Evolutionary conservation across 2,797 vertebrate genomes (phyloP), one percentile per base, ranked within the genome.

Genomic region (Phylloscopus collybita): DNA sequence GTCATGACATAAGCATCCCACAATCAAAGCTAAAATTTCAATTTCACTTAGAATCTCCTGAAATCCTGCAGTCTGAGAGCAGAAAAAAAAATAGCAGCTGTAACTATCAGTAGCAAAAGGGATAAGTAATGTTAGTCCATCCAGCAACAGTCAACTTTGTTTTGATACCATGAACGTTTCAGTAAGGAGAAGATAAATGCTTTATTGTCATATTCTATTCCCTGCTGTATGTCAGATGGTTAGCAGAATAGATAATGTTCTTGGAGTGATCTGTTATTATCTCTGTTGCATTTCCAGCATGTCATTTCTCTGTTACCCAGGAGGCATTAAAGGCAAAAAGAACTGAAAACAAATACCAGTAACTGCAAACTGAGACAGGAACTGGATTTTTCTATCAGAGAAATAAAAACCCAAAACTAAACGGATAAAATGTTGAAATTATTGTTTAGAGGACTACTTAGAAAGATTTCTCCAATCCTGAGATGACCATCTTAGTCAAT

Each of bases 1-100:
- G 98, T 99, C 99, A 4, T 99, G 99, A 98, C 99, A 99, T 88
- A 99, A 98, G 96, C 99, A 99, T 91, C 99, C 99, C 86, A 99
- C 99, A 90, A 99, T 99, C 88, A 99, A 98, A 4, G 99, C 99
- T 97, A 99, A 98, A 97, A 98, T 99, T 98, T 99, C 99, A 97
- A 98, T 98, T 91, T 99, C 99, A 10, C 98, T 99, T 97, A 99
- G 98, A 90, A 99, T 99, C 98, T 99, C 98, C 97, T 99, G 99
- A 98, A 99, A 99, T 88, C 98, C 99, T 32, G 99, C 99, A 2
- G 99, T 99, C 99, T 99, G 98, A 96, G 95, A 97, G 96, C 86
- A 97, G 76, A 91, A 96, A 95, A 95, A 93, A 89, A 95, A 97
- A 95, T 15, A 92, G 94, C 88, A 95, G 80, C 80, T 95, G 95